Percentiles rank a stretch among this genome's conserved stretches.
Conservation (phyloP, 2,888 invertebrate species). For the Sisyra terminalis region DNA sequence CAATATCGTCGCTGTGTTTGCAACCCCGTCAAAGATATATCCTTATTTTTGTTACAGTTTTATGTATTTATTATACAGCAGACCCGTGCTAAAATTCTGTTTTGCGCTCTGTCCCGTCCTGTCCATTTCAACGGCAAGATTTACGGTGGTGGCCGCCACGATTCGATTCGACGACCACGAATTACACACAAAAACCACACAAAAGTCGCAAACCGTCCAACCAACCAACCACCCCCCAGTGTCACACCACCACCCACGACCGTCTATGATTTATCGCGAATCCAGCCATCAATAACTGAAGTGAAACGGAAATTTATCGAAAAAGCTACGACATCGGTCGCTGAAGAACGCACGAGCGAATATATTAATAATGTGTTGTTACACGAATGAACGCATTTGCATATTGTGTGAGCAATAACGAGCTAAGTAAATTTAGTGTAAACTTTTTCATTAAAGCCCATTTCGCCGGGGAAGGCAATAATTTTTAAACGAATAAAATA, state of each 20-base stretch:
- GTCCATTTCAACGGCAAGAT: conserved; percentile 1
- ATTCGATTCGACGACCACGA: background rate
- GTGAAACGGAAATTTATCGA: too few species aligned
- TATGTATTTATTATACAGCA: conserved; percentile 31
- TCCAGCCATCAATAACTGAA: too few species aligned
- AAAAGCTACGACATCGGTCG: too few species aligned
- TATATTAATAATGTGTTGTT: too few species aligned
- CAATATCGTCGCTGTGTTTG: background rate
- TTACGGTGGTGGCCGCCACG: background rate
- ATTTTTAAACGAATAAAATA: too few species aligned
- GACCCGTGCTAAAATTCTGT: conserved; percentile 10
- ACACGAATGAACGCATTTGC: too few species aligned
- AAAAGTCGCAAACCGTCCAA: background rate
- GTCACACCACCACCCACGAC: background rate
- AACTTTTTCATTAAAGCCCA: too few species aligned
- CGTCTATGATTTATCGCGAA: too few species aligned
- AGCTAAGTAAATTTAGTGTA: too few species aligned
- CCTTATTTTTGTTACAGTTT: conserved; percentile 30
- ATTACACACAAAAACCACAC: background rate
- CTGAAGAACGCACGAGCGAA: too few species aligned
- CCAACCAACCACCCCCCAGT: background rate
- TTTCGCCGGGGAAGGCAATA: too few species aligned
- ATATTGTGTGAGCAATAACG: too few species aligned
- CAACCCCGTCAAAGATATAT: conserved; percentile 19
- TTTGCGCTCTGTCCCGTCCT: background rate